These are phyloP conservation scores for Ochotona princeps DNA, from an alignment of 2,113 vertebrate species.

Conservation along the genomic window DNA sequence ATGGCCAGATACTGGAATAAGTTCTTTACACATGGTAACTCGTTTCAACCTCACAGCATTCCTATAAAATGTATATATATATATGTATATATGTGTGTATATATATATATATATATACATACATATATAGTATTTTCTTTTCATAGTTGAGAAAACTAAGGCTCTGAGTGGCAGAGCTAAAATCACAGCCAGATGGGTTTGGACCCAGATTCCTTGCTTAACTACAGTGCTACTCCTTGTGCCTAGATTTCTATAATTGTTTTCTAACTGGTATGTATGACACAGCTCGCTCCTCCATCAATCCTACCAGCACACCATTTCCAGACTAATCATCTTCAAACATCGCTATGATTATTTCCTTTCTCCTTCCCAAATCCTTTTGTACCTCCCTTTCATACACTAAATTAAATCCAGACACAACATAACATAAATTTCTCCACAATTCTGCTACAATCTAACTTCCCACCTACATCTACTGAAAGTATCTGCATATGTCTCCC, in stretches of 20 bases:
- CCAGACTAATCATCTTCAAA: conserved; percentile 20
- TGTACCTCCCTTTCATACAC: background rate
- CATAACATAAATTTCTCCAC: background rate
- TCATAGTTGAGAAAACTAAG: conserved; percentile 30
- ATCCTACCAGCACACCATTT: conserved; percentile 9
- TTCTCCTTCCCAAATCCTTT: conserved; percentile 43
- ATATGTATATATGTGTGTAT: too few species aligned
- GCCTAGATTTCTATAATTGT: conserved; percentile 10
- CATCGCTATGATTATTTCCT: conserved; percentile 28
- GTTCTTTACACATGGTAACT: conserved; percentile 21
- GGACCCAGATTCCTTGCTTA: too few species aligned
- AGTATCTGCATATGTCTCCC: background rate
- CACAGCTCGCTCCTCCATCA: background rate
- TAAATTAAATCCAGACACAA: conserved; percentile 12
- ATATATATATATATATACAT: too few species aligned
- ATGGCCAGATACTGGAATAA: background rate
- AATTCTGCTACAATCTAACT: background rate
- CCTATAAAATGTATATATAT: background rate
- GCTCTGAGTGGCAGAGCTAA: background rate
- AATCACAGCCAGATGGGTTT: background rate
- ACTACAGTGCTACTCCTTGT: background rate
- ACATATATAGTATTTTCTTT: background rate
- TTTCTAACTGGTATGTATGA: background rate
- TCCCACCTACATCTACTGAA: background rate
- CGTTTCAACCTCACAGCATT: background rate